Evolutionary conservation across 2,797 vertebrate species (phyloP).

Genomic region (Erethizon dorsatum): DNA sequence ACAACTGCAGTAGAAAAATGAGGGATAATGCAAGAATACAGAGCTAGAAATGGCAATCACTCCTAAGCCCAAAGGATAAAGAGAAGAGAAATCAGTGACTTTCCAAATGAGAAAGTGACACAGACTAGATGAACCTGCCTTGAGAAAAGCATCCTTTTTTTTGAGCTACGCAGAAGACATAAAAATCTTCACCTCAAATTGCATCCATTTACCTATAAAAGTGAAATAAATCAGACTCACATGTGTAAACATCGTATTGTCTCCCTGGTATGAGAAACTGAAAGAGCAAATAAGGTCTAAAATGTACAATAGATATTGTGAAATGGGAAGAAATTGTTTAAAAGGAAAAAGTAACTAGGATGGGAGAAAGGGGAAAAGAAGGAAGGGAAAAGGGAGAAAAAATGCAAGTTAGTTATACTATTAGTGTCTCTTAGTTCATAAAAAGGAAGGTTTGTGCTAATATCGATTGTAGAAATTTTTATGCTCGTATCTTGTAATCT

Average conservation of each 20-base stretch:
- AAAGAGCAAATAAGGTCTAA: background rate
- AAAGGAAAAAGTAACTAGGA: background rate
- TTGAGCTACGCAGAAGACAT: background rate
- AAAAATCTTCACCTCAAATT: background rate
- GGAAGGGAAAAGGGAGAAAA: background rate
- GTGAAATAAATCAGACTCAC: background rate
- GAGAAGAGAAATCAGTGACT: background rate
- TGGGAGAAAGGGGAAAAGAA: background rate
- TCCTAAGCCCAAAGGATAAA: background rate
- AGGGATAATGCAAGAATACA: background rate
- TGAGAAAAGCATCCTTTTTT: background rate
- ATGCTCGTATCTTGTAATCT: background rate
- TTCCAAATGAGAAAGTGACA: background rate
- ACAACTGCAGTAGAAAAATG: background rate
- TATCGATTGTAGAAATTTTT: background rate
- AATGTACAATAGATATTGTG: background rate
- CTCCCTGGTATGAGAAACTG: background rate
- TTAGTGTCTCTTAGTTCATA: background rate
- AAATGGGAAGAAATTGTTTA: background rate
- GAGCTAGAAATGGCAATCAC: background rate
- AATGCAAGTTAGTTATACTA: background rate
- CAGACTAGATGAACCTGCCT: accelerated
- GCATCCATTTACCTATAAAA: background rate
- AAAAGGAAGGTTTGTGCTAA: background rate
- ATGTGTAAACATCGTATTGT: background rate